phyloP scores from a whole-genome alignment of 2,797 vertebrate species.

The Brachyrhaphis roseni region DNA sequence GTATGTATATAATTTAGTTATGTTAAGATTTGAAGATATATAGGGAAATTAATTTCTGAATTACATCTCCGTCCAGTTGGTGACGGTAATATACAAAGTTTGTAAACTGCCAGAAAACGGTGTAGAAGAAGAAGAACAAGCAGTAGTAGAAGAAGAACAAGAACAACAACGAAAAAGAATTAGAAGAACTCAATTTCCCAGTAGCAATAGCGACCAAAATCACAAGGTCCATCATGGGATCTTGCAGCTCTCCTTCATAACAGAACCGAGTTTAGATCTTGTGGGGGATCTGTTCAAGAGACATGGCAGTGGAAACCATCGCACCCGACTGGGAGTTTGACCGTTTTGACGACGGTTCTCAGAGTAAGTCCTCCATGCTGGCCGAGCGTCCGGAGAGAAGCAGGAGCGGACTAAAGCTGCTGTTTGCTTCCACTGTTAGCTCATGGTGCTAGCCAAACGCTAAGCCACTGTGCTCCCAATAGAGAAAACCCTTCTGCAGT shows the following conservation, averaged over 20 bases:
- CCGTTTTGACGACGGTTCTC: conserved; percentile 95
- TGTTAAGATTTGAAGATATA: no score
- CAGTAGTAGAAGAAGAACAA: no score
- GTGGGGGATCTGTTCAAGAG: conserved; percentile 8
- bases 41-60: no score
- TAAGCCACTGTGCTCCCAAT: conserved; percentile 1
- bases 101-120: no score
- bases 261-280: conserved; percentile 20
- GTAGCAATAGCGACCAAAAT: conserved; percentile 61
- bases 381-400: neutral
- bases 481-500: neutral
- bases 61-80: no score
- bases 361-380: conserved; percentile 83
- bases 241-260: conserved; percentile 23
- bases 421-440: conserved; percentile 45
- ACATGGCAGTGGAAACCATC: conserved; percentile 87
- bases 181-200: conserved; percentile 75
- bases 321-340: conserved; percentile 97
- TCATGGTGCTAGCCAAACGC: conserved; percentile 5
- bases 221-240: conserved; percentile 77
- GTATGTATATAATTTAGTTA: no score
- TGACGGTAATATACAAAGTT: no score
- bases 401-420: neutral
- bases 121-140: no score
- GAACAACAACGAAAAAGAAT: no score